Percentiles rank a stretch among this genome's conserved stretches.
Conservation (phyloP, 1,140 invertebrate species). For the Acromyrmex heyeri region DNA sequence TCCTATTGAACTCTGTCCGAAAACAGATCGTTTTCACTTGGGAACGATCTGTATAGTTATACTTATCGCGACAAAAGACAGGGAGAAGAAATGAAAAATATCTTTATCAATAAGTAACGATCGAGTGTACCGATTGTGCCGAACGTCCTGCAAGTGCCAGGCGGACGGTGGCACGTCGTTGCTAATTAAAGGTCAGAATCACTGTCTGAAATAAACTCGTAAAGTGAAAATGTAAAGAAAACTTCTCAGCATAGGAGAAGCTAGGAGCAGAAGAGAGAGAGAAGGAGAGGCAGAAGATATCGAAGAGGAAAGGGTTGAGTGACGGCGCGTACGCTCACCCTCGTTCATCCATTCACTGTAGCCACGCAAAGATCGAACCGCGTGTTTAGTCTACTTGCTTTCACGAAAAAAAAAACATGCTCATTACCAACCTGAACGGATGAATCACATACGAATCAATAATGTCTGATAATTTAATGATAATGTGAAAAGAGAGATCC, state of each 20-base stretch:
- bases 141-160: not conserved
- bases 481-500: not conserved
- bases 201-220: not conserved
- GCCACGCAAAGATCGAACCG: not conserved
- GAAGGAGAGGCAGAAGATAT: not conserved
- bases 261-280: not conserved
- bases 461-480: not conserved
- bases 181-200: not conserved
- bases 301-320: not conserved
- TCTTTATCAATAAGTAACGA: not conserved
- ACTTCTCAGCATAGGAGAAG: not conserved
- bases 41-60: constrained; percentile 12
- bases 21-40: constrained; percentile 44
- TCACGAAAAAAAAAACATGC: not conserved
- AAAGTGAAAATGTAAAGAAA: not conserved
- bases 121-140: not conserved
- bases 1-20: not conserved
- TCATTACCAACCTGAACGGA: not conserved
- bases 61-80: not conserved
- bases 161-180: not conserved
- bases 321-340: not conserved
- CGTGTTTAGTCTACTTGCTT: constrained; percentile 3
- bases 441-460: not conserved
- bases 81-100: not conserved
- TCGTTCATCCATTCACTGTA: not conserved